Conservation (phyloP, 2,113 vertebrate species). For the Aviceda subcristata region DNA sequence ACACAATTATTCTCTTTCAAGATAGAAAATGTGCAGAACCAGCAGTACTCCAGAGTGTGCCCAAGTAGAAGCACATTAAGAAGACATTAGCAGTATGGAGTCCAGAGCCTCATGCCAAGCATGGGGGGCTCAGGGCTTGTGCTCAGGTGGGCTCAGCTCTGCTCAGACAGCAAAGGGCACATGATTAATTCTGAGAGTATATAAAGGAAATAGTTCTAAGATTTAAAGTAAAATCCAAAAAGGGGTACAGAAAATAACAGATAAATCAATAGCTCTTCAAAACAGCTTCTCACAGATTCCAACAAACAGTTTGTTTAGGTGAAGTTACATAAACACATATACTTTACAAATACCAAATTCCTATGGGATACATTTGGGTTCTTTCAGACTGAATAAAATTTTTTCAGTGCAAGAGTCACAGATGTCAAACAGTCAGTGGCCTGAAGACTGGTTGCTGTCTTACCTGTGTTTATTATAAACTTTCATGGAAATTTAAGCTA, state of each 20-base stretch:
- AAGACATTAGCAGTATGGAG: neutral
- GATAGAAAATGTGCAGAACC: neutral
- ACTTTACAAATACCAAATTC: neutral
- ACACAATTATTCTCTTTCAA: neutral
- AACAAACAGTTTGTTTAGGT: neutral
- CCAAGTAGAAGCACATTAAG: conserved; percentile 31
- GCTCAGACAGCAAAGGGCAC: neutral
- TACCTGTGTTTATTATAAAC: neutral
- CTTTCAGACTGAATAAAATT: neutral
- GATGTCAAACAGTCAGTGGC: neutral
- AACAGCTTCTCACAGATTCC: neutral
- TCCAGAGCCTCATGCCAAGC: neutral
- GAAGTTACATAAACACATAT: neutral
- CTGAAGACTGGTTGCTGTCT: neutral
- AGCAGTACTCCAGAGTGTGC: neutral
- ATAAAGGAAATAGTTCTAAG: neutral
- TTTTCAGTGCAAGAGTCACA: neutral
- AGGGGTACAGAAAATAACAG: neutral
- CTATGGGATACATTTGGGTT: neutral
- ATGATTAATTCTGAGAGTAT: neutral
- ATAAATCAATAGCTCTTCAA: neutral
- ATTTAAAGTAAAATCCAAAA: neutral
- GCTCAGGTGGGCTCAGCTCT: neutral
- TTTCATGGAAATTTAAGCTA: neutral
- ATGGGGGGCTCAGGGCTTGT: neutral